Evolutionary conservation across 2,888 invertebrate genomes (phyloP).

Genomic region (Orthonevra nobilis): DNA sequence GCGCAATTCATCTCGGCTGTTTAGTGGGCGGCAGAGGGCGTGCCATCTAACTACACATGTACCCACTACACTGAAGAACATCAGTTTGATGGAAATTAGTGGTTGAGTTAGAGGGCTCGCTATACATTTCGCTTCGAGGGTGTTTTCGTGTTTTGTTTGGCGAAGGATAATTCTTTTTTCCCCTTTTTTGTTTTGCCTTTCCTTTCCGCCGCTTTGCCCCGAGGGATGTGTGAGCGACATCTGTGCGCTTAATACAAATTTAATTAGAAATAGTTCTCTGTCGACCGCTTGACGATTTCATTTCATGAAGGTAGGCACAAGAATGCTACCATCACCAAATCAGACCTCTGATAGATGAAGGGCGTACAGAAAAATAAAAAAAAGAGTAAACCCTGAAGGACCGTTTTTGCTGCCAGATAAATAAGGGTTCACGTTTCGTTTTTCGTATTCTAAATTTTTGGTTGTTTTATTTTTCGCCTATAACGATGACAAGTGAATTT

Average conservation of each 20-base stretch:
- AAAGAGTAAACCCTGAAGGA: too few species aligned
- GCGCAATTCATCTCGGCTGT: conserved; percentile 56
- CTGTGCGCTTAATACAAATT: conserved; percentile 75
- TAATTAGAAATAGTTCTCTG: conserved; percentile 73
- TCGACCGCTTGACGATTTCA: conserved; percentile 57
- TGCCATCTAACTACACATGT: conserved; percentile 39
- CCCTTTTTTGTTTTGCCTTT: background rate
- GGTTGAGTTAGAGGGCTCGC: conserved; percentile 57
- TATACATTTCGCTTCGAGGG: conserved; percentile 28
- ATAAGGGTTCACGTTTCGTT: conserved; percentile 62
- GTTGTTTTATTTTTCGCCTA: conserved; percentile 11
- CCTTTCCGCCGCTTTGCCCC: conserved; percentile 28
- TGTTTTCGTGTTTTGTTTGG: conserved; percentile 49
- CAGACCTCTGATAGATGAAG: conserved; percentile 23
- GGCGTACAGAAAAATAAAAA: conserved; percentile 2
- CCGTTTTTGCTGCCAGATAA: conserved; percentile 31
- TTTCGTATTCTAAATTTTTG: too few species aligned
- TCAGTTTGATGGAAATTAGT: conserved; percentile 53
- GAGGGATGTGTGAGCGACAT: conserved; percentile 73
- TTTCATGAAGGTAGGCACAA: conserved; percentile 34
- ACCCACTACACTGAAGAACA: conserved; percentile 17
- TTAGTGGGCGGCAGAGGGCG: conserved; percentile 47
- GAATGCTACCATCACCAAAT: conserved; percentile 45
- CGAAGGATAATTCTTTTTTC: too few species aligned
- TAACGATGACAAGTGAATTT: conserved; percentile 61